These are phyloP conservation scores for Marasmarcha lunaedactyla DNA, from an alignment of 2,888 invertebrate genomes.

Conservation along the genomic window DNA sequence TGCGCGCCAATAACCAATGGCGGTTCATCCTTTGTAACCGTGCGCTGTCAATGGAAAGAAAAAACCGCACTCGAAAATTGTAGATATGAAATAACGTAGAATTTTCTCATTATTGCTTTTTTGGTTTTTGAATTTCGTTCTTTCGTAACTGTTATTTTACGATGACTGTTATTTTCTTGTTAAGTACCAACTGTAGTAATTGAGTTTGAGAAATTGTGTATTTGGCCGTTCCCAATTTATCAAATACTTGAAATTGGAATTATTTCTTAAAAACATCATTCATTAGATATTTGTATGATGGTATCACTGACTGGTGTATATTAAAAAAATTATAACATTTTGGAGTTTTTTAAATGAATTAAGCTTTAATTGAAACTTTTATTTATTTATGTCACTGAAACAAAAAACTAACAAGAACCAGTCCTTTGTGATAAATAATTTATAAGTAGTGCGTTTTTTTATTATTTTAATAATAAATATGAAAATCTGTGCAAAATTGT, in stretches of 20 bases:
- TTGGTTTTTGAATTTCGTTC: neutral
- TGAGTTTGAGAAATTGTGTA: no score
- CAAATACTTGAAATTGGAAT: no score
- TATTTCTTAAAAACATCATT: no score
- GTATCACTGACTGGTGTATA: conserved; percentile 12
- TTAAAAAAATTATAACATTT: conserved; percentile 18
- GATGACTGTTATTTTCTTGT: neutral
- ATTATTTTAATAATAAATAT: conserved; percentile 31
- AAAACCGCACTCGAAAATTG: no score
- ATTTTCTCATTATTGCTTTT: no score
- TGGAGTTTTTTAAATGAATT: conserved; percentile 23
- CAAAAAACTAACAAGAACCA: conserved; percentile 44
- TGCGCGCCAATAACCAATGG: neutral
- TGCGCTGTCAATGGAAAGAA: neutral
- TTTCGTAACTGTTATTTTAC: neutral
- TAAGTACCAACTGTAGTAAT: no score
- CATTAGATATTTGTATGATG: conserved; percentile 7
- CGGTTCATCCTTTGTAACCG: neutral
- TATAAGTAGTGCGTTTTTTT: conserved; percentile 35
- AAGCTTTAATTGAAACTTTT: conserved; percentile 50
- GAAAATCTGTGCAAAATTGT: conserved; percentile 28
- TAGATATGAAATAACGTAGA: no score
- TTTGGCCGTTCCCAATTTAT: no score
- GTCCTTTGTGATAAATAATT: conserved; percentile 64
- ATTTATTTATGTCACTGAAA: conserved; percentile 44